Percentiles rank a stretch among this genome's conserved stretches.
phyloP scores from a whole-genome alignment of 2,888 invertebrate genomes.

The Melanotus villosus region DNA sequence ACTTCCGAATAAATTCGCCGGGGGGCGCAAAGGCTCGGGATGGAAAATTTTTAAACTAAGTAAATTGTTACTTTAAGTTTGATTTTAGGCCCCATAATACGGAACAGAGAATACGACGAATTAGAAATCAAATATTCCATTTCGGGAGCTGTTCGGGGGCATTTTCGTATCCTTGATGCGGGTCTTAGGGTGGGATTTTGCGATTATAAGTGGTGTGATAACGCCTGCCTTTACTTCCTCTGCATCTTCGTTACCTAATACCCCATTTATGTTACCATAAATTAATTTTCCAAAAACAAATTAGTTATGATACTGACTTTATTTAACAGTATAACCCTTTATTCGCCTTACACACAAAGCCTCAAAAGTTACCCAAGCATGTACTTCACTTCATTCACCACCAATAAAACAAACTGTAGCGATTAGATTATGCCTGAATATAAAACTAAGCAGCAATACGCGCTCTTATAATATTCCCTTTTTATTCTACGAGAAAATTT shows the following conservation, averaged over 20 bases:
- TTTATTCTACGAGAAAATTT: slow-evolving; percentile 1
- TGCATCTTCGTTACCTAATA: slow-evolving; percentile 23
- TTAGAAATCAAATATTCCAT: slow-evolving; percentile 62
- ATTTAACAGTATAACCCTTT: too few relatives aligned
- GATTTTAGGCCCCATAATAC: background rate
- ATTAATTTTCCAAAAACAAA: background rate
- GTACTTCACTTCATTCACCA: too few relatives aligned
- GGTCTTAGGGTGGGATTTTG: slow-evolving; percentile 52
- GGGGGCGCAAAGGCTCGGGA: too few relatives aligned
- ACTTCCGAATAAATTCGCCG: too few relatives aligned
- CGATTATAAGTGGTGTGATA: slow-evolving; percentile 31
- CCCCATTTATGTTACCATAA: slow-evolving; percentile 3
- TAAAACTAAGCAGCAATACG: too few relatives aligned
- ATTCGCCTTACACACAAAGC: too few relatives aligned
- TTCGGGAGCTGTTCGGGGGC: slow-evolving; percentile 55
- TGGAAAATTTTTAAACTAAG: too few relatives aligned
- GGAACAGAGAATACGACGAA: slow-evolving; percentile 43
- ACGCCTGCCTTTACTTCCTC: slow-evolving; percentile 20
- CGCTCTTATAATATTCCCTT: slow-evolving; percentile 3
- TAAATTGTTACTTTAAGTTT: too few relatives aligned
- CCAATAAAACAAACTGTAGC: too few relatives aligned
- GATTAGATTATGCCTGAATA: too few relatives aligned
- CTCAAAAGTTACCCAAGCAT: too few relatives aligned
- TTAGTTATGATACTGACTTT: background rate
- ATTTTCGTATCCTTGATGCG: slow-evolving; percentile 57